Conservation (phyloP, 2,113 vertebrate species). For the Oreochromis aureus region DNA sequence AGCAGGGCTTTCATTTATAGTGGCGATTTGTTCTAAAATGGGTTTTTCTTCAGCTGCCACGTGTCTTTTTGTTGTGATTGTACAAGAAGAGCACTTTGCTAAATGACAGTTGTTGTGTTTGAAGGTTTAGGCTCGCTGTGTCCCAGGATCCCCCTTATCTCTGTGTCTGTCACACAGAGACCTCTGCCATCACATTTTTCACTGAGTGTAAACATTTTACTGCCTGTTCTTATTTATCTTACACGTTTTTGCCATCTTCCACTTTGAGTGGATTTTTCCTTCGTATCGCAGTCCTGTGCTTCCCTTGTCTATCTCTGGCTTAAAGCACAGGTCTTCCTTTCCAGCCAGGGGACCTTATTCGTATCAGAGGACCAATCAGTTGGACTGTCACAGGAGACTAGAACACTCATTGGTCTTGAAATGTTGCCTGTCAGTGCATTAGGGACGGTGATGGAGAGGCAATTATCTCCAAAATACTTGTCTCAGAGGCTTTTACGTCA, state of each 20-base stretch:
- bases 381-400: constrained; percentile 21
- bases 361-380: constrained; percentile 29
- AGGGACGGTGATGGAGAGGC: constrained; percentile 20
- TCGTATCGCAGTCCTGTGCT: not conserved
- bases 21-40: not conserved
- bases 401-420: constrained; percentile 20
- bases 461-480: constrained; percentile 19
- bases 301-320: not conserved
- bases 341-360: not conserved
- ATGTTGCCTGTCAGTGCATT: constrained; percentile 17
- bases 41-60: not conserved
- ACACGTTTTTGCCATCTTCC: not conserved
- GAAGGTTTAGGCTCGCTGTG: not conserved
- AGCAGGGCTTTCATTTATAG: not conserved
- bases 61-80: not conserved
- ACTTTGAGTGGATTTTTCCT: not conserved
- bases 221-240: not conserved
- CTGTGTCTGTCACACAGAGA: not conserved
- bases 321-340: not conserved
- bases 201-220: not conserved
- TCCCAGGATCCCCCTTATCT: not conserved
- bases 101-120: not conserved
- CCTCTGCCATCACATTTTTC: not conserved
- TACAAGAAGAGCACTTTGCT: not conserved
- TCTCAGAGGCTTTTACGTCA: constrained; percentile 9